A percentile compares a stretch with the other conserved stretches of the same genome.
Conservation (phyloP, 1,140 invertebrate species). For the Aradophagus sp. region DNA sequence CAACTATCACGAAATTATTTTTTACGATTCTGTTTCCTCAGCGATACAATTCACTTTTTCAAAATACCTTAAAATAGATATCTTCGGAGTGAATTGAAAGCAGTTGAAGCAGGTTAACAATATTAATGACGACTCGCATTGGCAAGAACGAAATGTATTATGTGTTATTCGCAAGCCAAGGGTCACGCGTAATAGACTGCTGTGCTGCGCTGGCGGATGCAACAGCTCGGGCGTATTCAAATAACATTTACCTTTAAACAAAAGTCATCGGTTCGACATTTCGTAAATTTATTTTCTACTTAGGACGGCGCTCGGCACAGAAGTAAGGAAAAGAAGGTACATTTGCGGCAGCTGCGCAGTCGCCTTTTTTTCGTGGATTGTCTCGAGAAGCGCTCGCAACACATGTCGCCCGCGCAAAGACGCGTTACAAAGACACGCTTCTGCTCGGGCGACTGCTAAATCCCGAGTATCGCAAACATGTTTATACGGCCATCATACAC, state of each 20-base stretch:
- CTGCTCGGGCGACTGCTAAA: conserved; percentile 2
- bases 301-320: not conserved
- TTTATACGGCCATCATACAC: conserved; percentile 35
- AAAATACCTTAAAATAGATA: too few relatives aligned
- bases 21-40: too few relatives aligned
- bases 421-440: conserved; percentile 35
- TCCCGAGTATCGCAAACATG: conserved; percentile 30
- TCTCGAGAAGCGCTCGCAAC: conserved; percentile 17
- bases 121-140: too few relatives aligned
- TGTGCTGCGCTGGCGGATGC: too few relatives aligned
- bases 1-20: too few relatives aligned
- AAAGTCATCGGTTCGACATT: too few relatives aligned
- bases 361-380: conserved; percentile 6
- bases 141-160: too few relatives aligned
- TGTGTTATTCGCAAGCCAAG: not conserved
- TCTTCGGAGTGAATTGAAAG: too few relatives aligned
- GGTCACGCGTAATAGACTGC: conserved; percentile 7
- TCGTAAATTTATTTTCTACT: conserved; percentile 11
- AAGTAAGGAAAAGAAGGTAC: conserved; percentile 16
- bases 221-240: too few relatives aligned
- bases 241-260: too few relatives aligned
- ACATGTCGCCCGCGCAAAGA: conserved; percentile 26
- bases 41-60: too few relatives aligned
- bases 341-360: conserved; percentile 28
- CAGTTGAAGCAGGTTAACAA: too few relatives aligned